These are phyloP conservation scores for Trachymyrmex septentrionalis DNA, from an alignment of 1,140 invertebrate genomes.

Conservation along the genomic window DNA sequence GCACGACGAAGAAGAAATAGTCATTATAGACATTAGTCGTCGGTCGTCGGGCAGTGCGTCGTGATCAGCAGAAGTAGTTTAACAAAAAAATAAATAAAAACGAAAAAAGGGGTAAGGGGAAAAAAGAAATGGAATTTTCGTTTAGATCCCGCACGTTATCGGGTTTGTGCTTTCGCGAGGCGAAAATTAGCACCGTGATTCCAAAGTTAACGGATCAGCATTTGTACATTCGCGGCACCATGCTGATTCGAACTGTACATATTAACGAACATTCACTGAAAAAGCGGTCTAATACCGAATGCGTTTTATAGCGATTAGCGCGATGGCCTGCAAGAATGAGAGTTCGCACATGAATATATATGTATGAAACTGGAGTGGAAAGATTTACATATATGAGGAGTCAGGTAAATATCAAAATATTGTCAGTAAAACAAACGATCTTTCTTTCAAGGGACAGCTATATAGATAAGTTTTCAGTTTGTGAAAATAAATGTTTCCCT, in stretches of 20 bases:
- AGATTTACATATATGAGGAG: not conserved
- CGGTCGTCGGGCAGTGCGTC: not conserved
- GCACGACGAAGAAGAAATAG: conserved; percentile 29
- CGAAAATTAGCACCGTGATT: conserved; percentile 27
- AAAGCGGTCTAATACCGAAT: not conserved
- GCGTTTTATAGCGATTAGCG: conserved; percentile 22
- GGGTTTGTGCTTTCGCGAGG: conserved; percentile 6
- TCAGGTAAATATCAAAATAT: conserved; percentile 44
- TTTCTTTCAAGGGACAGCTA: not conserved
- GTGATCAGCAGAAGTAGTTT: conserved; percentile 6
- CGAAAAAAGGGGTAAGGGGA: not conserved
- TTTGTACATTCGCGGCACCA: conserved; percentile 64
- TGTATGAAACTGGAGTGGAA: not conserved
- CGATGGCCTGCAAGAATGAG: not conserved
- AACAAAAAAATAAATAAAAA: conserved; percentile 23
- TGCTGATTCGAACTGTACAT: conserved; percentile 46
- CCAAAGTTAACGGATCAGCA: conserved; percentile 45
- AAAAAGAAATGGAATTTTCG: not conserved
- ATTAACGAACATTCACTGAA: conserved; percentile 20
- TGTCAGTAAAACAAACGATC: not conserved
- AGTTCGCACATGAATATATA: not conserved
- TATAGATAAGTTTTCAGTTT: too few species aligned
- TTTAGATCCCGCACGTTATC: conserved; percentile 6
- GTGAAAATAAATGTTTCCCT: not conserved
- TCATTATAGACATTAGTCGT: not conserved